phyloP scores from a whole-genome alignment of 2,888 invertebrate genomes.

The Habroteleia sp. region DNA sequence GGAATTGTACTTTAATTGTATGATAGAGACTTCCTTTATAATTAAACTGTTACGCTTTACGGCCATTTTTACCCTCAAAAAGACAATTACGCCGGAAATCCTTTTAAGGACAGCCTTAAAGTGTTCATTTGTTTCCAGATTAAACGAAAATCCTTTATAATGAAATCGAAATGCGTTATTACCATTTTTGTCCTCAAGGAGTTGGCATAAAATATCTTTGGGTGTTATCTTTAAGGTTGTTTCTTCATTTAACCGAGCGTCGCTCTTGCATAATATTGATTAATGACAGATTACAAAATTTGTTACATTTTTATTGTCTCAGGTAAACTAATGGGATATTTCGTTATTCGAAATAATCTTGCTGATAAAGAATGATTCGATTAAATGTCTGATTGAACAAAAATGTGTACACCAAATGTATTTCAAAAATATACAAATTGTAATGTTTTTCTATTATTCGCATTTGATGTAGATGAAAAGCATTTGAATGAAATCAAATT shows the following conservation, averaged over 20 bases:
- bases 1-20: conserved; percentile 53
- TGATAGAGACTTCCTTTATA: conserved; percentile 52
- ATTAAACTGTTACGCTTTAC: conserved; percentile 62
- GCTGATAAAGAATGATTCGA: background rate
- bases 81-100: conserved; percentile 59
- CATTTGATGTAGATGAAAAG: too few relatives aligned
- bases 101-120: conserved; percentile 63
- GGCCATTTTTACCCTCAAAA: conserved; percentile 58
- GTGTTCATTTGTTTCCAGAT: conserved; percentile 62
- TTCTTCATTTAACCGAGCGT: conserved; percentile 10
- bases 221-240: conserved; percentile 27
- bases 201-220: conserved; percentile 32
- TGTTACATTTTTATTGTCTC: conserved; percentile 1
- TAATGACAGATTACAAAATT: conserved; percentile 14
- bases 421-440: too few relatives aligned
- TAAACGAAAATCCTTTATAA: conserved; percentile 61
- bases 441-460: too few relatives aligned
- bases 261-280: conserved; percentile 29
- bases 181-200: conserved; percentile 50
- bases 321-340: background rate
- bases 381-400: too few relatives aligned
- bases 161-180: conserved; percentile 58
- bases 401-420: too few relatives aligned
- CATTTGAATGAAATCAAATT: too few relatives aligned
- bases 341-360: background rate